phyloP scores from a whole-genome alignment of 1,140 invertebrate genomes.

The Saccostrea echinata region DNA sequence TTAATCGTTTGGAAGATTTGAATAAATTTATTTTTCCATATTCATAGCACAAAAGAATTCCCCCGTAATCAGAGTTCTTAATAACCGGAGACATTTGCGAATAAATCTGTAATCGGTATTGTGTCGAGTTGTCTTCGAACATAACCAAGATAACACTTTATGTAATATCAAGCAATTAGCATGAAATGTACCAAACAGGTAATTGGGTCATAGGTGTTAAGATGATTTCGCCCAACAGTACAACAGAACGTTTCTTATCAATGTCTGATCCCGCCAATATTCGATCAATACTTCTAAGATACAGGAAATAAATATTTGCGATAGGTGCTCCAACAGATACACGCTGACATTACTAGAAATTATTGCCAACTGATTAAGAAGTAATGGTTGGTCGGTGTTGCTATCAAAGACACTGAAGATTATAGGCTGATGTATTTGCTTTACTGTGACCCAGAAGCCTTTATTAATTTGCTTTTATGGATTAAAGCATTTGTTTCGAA shows the following conservation, averaged over 20 bases:
- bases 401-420: neutral
- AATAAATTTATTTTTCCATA: too few species aligned
- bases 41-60: neutral
- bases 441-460: neutral
- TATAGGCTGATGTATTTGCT: neutral
- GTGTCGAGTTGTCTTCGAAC: neutral
- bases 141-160: slow-evolving; percentile 12
- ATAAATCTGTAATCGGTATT: slow-evolving; percentile 4
- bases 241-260: neutral
- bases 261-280: neutral
- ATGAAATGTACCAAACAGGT: slow-evolving; percentile 19
- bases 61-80: neutral
- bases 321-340: neutral
- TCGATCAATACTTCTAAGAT: slow-evolving; percentile 11
- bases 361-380: slow-evolving; percentile 16
- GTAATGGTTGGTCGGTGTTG: neutral
- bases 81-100: neutral
- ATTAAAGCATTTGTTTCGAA: too few species aligned
- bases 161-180: neutral
- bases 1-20: too few species aligned
- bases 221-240: slow-evolving; percentile 12
- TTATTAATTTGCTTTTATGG: neutral
- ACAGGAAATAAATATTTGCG: slow-evolving; percentile 28
- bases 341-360: neutral
- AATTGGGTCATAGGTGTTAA: slow-evolving; percentile 7